Evolutionary conservation across 2,797 vertebrate species (phyloP), one percentile per base, ranked within the genome.

Genomic region (Nyctalus aviator): DNA sequence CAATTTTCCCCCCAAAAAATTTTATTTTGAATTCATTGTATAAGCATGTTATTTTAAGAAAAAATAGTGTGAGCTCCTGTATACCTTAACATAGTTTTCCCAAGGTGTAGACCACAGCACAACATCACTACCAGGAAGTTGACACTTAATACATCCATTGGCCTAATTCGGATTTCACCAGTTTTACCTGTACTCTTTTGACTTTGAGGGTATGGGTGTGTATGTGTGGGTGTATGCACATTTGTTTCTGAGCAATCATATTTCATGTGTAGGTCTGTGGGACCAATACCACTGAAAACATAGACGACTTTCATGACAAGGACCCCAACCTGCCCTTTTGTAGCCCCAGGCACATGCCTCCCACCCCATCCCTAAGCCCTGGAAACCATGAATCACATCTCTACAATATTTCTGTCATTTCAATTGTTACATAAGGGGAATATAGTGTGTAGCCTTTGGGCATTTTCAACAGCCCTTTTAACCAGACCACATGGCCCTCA

Each of bases 11-110:
- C 53, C 21, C 10, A 5, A 68, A 20, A 7, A 46, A 50, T 27
- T 71, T 73, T 30, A 46, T 37, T 91, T 71, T 66, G 35, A 90
- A 32, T 79, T 50, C 50, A 72, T 84, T 87, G 55, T 64, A n/a
- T 53, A 59, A 66, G 48, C 32, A 66, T 53, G 25, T 53, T 50
- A 37, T 25, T 71, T 68, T 68, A 59, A 92, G 83, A 90, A 73
- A 73, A 66, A n/a, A 44, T 27, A 17, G 23, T 8, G 23, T 23
- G 17, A 59, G 78, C 72, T 30, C 35, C 21, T 55, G 6, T 13
- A 1, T 8, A 12, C 46, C 3, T 27, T 50, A 6, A 73, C 21
- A 12, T n/a, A 4, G 27, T 35, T 83, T 55, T 2, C 35, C 76
- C 32, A 44, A 15, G 35, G 2, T 18, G 9, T 25, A 37, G 30